Percentiles rank a stretch among this genome's conserved stretches.
Conservation (phyloP, 2,888 invertebrate genomes). For the Lasioglossum oenotherae region DNA sequence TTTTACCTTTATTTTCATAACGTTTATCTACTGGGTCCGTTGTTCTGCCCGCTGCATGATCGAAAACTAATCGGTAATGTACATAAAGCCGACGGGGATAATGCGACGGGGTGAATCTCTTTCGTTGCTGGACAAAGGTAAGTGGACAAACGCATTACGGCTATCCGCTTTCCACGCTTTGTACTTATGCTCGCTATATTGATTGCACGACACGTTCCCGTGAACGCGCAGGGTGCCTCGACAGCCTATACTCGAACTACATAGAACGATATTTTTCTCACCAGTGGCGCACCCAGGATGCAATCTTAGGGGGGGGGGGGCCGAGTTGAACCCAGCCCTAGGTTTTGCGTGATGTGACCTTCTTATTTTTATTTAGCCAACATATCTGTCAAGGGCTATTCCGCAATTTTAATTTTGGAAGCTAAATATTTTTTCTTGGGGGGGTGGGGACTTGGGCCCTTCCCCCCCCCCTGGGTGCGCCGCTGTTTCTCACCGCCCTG, state of each 20-base stretch:
- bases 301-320: too few relatives aligned
- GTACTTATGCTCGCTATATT: conserved; percentile 59
- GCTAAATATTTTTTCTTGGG: too few relatives aligned
- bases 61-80: conserved; percentile 79
- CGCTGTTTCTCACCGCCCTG: not conserved
- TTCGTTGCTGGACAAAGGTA: conserved; percentile 69
- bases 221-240: not conserved
- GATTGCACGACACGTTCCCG: conserved; percentile 51
- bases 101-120: conserved; percentile 32
- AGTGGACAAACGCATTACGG: conserved; percentile 78
- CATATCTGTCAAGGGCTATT: too few relatives aligned
- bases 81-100: conserved; percentile 65
- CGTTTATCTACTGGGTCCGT: conserved; percentile 78
- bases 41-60: conserved; percentile 82
- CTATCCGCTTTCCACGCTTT: conserved; percentile 70
- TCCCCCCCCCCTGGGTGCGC: too few relatives aligned
- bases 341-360: too few relatives aligned
- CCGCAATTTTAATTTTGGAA: too few relatives aligned
- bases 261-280: not conserved
- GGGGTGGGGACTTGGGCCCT: too few relatives aligned
- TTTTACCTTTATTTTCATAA: conserved; percentile 74
- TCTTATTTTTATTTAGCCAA: too few relatives aligned
- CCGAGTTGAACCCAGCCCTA: too few relatives aligned
- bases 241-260: not conserved
- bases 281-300: not conserved